Base-by-base conservation (phyloP, 2,113 vertebrate genomes). In the Bettongia penicillata region DNA sequence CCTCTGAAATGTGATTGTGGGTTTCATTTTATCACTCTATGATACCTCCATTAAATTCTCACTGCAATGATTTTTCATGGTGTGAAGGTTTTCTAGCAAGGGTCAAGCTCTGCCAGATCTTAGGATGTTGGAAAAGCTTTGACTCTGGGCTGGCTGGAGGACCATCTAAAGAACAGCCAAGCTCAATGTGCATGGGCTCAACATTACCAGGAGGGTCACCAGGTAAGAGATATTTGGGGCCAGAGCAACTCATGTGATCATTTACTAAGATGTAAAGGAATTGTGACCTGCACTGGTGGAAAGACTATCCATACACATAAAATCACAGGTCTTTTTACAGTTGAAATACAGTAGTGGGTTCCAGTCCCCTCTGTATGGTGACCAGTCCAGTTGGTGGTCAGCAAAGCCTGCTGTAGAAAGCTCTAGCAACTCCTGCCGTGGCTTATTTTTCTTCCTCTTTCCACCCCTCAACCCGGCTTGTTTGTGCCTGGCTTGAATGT, bases 401-500 rank as follows among this genome's bases (percentile, higher is more conserved):
- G 61, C 0, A 19, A 89, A 53, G 92, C 95, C 93, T n/a, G 19
- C 89, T 90, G 93, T 96, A 57, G 90, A 61, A 77, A 93, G 93
- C 97, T 94, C 96, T 91, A 89, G 97, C n/a, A 24, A 51, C 26
- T 55, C 28, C 14, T 7, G 37, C 94, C 24, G 0, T 0, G 1
- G 24, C 95, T 57, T 4, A 1, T 93, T 55, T 94, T 91, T 55
- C 95, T 91, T 95, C 93, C 93, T 84, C 55, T 92, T 94, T 92
- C 94, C 93, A 94, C 94, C 94, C 94, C 97, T n/a, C 93, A 53
- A 47, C 93, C 51, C 53, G 97, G 98, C 97, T 96, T 97, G 93
- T 53, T 95, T 96, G 90, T 92, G 90, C 97, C 95, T 97, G 48
- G 92, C 97, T 97, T 98, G 93, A 89, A 97, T 95, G 95, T 98